Base-by-base conservation (phyloP, 2,888 invertebrate species). In the Drosophila anceps region DNA sequence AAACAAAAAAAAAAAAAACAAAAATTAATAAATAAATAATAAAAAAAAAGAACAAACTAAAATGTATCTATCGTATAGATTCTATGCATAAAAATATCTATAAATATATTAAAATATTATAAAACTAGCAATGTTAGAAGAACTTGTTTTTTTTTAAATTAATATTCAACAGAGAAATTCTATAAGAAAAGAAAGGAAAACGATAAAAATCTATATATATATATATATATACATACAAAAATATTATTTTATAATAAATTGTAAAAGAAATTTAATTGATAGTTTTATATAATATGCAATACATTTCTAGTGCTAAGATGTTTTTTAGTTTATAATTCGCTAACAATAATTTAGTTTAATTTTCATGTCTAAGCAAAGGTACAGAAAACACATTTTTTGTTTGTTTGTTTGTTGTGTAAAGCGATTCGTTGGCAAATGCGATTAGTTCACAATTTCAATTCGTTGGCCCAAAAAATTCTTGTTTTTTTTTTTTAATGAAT, bases 21-120 rank as follows among this genome's bases (percentile, higher is more conserved):
- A 18, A 24, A 24, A 24, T 24, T 24, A 24, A 15, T 8, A 51
- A 58, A 48, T 10, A 29, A 35, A 54, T 54, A 18, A 74, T 86
- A 89, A 85, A 89, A 89, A 89, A 84, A 84, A 74, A 88, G 84
- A 85, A 89, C 84, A 89, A 84, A 84, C 75, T 88, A 77, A 77
- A 79, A 65, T 71, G 68, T 83, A 83, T 73, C 73, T 84, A 68
- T 69, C 69, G 61, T 69, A 59, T 79, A 68, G 51, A 72, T 50
- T 71, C 46, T 64, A 69, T 58, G 50, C 64, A 74, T 43, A 53
- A 46, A 58, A 48, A 55, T 59, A 62, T 63, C 62, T 46, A 51
- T 50, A 69, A 29, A 64, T 61, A 55, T 64, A 48, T 35, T 51
- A 51, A 60, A 69, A 27, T 58, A 46, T 46, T 46, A 46, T 37